phyloP scores from a whole-genome alignment of 2,888 invertebrate species.

The Andrena praecox region DNA sequence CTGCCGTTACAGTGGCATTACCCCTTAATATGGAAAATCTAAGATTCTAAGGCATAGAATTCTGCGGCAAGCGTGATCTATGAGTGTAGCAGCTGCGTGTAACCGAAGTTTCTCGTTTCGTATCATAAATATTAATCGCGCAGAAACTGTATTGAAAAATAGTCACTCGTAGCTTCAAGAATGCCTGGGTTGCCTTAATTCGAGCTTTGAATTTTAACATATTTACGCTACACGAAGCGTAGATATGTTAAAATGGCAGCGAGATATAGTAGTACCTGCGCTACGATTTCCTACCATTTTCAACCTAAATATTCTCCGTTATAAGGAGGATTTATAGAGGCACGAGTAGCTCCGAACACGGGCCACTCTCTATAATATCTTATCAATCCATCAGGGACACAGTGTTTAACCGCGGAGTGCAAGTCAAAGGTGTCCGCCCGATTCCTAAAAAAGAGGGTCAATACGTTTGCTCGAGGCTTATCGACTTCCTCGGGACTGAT shows the following conservation, averaged over 20 bases:
- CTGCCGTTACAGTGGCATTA: too few relatives aligned
- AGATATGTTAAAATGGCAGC: too few relatives aligned
- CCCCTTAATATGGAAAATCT: too few relatives aligned
- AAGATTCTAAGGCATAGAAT: not conserved
- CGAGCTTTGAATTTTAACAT: too few relatives aligned
- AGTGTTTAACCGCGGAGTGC: not conserved
- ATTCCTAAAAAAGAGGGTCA: conserved; percentile 3
- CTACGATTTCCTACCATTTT: too few relatives aligned
- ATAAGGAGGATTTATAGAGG: not conserved
- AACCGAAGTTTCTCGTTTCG: conserved; percentile 1
- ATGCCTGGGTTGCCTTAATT: not conserved
- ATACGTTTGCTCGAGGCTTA: conserved; percentile 46
- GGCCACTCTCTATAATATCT: not conserved
- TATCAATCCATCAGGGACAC: conserved; percentile 2
- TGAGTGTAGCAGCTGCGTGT: conserved; percentile 7
- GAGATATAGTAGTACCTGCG: too few relatives aligned
- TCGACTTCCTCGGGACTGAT: conserved; percentile 40
- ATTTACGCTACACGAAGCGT: too few relatives aligned
- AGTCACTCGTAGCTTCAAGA: not conserved
- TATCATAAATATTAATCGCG: not conserved
- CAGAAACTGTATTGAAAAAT: not conserved
- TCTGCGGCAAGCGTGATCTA: conserved; percentile 34
- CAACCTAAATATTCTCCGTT: not conserved
- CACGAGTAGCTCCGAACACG: not conserved
- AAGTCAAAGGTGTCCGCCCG: conserved; percentile 10